Base-by-base conservation (phyloP, 1,140 invertebrate species). In the Saccostrea cuccullata region DNA sequence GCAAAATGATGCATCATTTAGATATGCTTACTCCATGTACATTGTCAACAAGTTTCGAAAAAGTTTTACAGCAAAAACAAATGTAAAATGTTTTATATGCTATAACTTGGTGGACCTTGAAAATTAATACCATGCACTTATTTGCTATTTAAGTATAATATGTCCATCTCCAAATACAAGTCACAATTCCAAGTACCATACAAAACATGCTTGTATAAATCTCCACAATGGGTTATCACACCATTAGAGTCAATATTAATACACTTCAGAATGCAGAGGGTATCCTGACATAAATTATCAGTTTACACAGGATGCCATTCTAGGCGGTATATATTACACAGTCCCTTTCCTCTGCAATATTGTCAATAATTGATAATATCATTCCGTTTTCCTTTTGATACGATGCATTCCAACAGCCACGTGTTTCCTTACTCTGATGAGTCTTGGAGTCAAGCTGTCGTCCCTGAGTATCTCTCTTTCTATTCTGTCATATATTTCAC, bases 341-440 rank as follows among this genome's bases (percentile, higher is more conserved):
- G 12, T 84, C 82, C 82, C 20, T n/a, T n/a, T 47, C 36, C 47
- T 17, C 40, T 56, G 47, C 40, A 84, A 23, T 84, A n/a, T 55
- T 82, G 15, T 82, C 11, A 82, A 17, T 82, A 23, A 82, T 77
- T 4, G 13, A 23, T 84, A 84, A 84, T 84, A 84, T 84, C 82
- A 55, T 84, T 84, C 55, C 17, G 17, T 23, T 82, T 20, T 47
- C 40, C 20, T 15, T 4, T 55, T 84, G 36, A 55, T 36, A 55
- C 82, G 55, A n/a, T 20, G 82, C n/a, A 36, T 36, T 82, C 73
- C 30, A 26, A 36, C 26, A 36, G 73, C 40, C 73, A 5, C n/a
- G 12, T 84, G 17, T 2, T 84, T 55, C 17, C 82, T 56, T n/a
- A 30, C 4, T 55, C 70, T 36, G 26, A 77, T 77, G 70, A 77